Evolutionary conservation across 1,140 invertebrate species (phyloP).

Genomic region (Oreohelix idahoensis): DNA sequence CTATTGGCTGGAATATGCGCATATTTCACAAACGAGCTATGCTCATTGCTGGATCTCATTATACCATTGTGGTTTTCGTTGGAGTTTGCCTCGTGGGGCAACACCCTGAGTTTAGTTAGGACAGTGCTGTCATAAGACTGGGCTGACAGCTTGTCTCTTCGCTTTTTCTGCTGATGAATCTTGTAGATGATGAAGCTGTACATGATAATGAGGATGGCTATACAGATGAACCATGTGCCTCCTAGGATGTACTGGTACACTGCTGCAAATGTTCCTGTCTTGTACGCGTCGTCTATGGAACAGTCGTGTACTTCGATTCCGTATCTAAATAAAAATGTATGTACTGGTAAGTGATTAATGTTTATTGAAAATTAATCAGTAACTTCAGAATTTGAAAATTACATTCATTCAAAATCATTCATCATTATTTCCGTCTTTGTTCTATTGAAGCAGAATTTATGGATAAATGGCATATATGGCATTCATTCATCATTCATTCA

Average conservation of each 20-base stretch:
- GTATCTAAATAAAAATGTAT: no score
- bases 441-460: no score
- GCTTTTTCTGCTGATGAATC: conserved; percentile 8
- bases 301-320: conserved; percentile 28
- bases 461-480: no score
- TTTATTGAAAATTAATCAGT: no score
- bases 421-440: no score
- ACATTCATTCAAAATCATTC: no score
- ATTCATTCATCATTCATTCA: no score
- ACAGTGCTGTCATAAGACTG: background rate
- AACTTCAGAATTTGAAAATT: no score
- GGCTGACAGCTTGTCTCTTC: background rate
- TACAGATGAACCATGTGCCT: background rate
- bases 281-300: conserved; percentile 17
- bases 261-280: background rate
- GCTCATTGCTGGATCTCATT: background rate
- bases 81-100: background rate
- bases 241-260: conserved; percentile 6
- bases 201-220: conserved; percentile 5
- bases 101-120: background rate
- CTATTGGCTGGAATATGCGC: background rate
- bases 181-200: conserved; percentile 31
- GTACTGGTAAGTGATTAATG: no score
- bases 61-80: background rate
- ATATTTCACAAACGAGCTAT: background rate